Base-by-base conservation (phyloP, 2,797 vertebrate species). In the Lindbergichthys nudifrons region DNA sequence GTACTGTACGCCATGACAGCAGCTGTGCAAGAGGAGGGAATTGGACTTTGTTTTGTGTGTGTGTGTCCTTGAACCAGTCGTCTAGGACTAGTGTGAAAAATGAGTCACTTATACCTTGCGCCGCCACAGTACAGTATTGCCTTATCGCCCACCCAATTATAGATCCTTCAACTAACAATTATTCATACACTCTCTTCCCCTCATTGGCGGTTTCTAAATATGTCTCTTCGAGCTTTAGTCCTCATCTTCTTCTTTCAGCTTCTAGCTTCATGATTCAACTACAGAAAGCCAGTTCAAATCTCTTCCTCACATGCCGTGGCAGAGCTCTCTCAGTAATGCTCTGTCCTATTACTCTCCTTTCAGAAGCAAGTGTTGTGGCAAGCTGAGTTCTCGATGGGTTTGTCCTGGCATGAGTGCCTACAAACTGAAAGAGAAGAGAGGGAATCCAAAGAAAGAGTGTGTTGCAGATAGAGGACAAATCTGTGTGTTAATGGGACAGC, bases 11-110 rank as follows among this genome's bases (percentile, higher is more conserved):
- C 71, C 70, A 46, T 53, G 74, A 75, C 75, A 80, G 75, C 48
- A 76, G 77, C 72, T 79, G 73, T 65, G 43, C 61, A 39, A 10
- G 13, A 19, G 74, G 23, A 30, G 42, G 39, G 53, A 43, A 41
- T 46, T 59, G 46, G 58, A 80, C 65, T 72, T 47, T 67, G 10
- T 47, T 73, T 43, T 47, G 26, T 67, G 46, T 64, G 46, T 64
- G 47, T 50, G n/a, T 64, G 19, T 84, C 71, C 75, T 83, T 77
- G 73, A 89, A 70, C 73, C 46, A 65, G 52, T 74, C 86, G 77
- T 84, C 68, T 16, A 71, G 67, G 73, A 79, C 59, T 73, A 77
- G 65, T 73, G 52, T 86, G 81, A 89, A 84, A 88, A 89, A 88
- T 75, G 70, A 85, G 79, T 62, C 82, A 83, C 81, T 88, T 87